Evolutionary conservation across 2,888 invertebrate species (phyloP).

Genomic region (Hyppa rectilinea): DNA sequence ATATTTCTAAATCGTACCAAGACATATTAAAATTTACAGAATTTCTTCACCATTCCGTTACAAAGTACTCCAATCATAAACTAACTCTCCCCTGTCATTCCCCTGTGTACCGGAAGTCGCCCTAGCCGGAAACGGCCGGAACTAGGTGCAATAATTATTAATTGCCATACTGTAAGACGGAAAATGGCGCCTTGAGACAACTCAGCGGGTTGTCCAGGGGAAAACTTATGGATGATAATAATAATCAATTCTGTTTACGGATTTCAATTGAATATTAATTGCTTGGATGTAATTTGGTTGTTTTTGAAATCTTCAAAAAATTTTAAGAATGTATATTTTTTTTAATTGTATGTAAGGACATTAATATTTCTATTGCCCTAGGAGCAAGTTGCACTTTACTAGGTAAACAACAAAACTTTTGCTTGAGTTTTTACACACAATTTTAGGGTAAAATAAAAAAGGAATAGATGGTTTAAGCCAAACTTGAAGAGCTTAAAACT

Average conservation of each 20-base stretch:
- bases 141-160: slow-evolving; percentile 89
- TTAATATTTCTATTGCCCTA: background rate
- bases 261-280: slow-evolving; percentile 69
- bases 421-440: too few species aligned
- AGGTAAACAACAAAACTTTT: too few species aligned
- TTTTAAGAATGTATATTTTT: too few species aligned
- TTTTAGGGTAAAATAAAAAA: background rate
- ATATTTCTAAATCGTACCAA: too few species aligned
- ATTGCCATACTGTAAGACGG: slow-evolving; percentile 81
- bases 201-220: slow-evolving; percentile 75
- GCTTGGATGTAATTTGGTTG: slow-evolving; percentile 61
- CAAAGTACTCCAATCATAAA: slow-evolving; percentile 78
- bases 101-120: slow-evolving; percentile 75
- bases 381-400: background rate
- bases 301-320: background rate
- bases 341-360: too few species aligned
- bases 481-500: background rate
- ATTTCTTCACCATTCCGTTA: slow-evolving; percentile 66
- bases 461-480: background rate
- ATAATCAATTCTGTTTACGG: slow-evolving; percentile 68
- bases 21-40: slow-evolving; percentile 58
- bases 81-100: slow-evolving; percentile 67
- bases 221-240: slow-evolving; percentile 56
- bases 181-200: slow-evolving; percentile 81
- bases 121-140: slow-evolving; percentile 84